Base-by-base conservation (phyloP, 1,140 invertebrate species). In the Drosophila murphyi region DNA sequence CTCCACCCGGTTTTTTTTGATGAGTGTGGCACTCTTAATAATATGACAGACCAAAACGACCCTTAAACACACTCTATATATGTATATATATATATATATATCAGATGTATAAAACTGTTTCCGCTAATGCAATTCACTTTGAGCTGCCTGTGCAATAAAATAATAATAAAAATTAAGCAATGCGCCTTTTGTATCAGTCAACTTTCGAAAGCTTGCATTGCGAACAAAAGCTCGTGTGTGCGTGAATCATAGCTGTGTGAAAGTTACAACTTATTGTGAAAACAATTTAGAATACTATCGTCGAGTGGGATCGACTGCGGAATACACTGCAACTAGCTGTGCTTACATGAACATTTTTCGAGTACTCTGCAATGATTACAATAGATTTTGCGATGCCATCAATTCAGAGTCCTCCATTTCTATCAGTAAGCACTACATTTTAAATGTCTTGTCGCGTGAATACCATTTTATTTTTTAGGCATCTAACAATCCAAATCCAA, bases 51-150 rank as follows among this genome's bases (percentile, higher is more conserved):
- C 4, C 45, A 61, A 45, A 48, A 47, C 51, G 43, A 47, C 64
- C 54, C 52, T 51, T 51, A 54, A 54, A 43, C 37, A 56, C 43
- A 64, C 59, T 68, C 59, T 43, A 29, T 51, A 50, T 29, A 3
- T 6, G n/a, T 41, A 3, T 43, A 43, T 2, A 29, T 51, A 50
- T 29, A 20, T 20, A 20, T 4, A 43, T 4, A 2, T 43, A 43
- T 43, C 10, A 43, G 0, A 20, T 20, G 20, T 20, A 20, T 20
- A 43, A 7, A 55, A 43, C 51, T 57, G 43, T 57, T 65, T 72
- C 62, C 67, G 57, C 67, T 47, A 67, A 72, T 61, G 56, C 55
- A 69, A 28, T 51, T 56, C 39, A 52, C 41, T 20, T 20, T 20
- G 20, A 20, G 20, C 20, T 20, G 20, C 20, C 20, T 10, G 12